Conservation (phyloP, 2,797 vertebrate species). For the Megalops cyprinoides region DNA sequence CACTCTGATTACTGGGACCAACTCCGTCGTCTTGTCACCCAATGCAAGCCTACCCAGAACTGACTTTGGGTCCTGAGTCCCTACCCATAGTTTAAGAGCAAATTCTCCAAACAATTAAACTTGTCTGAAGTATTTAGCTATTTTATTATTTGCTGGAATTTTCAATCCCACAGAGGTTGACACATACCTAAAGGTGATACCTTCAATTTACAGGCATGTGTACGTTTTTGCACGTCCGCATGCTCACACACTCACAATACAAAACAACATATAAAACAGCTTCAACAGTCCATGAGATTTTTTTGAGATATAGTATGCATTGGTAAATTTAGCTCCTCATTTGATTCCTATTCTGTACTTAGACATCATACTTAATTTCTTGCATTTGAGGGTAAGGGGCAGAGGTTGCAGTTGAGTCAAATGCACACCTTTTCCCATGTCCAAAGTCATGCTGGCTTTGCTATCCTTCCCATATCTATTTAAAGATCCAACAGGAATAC, state of each 20-base stretch:
- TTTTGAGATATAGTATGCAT: not conserved
- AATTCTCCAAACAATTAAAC: too few relatives aligned
- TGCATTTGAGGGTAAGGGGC: not conserved
- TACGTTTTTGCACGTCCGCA: not conserved
- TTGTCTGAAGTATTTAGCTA: too few relatives aligned
- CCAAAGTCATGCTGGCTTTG: not conserved
- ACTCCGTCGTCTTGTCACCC: too few relatives aligned
- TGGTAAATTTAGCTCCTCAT: not conserved
- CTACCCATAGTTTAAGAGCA: too few relatives aligned
- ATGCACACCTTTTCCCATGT: slow-evolving; percentile 8
- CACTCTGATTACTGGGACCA: too few relatives aligned
- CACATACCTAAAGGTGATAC: too few relatives aligned
- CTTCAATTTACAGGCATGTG: too few relatives aligned
- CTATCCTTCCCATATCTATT: slow-evolving; percentile 21
- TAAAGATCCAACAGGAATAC: slow-evolving; percentile 1
- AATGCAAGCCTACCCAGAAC: too few relatives aligned
- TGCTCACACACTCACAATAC: not conserved
- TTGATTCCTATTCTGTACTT: not conserved
- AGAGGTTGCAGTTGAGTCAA: not conserved
- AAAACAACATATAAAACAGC: not conserved
- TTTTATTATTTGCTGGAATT: too few relatives aligned
- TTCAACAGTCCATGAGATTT: not conserved
- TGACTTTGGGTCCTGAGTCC: too few relatives aligned
- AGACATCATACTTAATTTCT: not conserved
- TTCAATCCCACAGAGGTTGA: too few relatives aligned